Conservation (phyloP, 1,140 invertebrate species). For the Stegodyphus mimosarum region DNA sequence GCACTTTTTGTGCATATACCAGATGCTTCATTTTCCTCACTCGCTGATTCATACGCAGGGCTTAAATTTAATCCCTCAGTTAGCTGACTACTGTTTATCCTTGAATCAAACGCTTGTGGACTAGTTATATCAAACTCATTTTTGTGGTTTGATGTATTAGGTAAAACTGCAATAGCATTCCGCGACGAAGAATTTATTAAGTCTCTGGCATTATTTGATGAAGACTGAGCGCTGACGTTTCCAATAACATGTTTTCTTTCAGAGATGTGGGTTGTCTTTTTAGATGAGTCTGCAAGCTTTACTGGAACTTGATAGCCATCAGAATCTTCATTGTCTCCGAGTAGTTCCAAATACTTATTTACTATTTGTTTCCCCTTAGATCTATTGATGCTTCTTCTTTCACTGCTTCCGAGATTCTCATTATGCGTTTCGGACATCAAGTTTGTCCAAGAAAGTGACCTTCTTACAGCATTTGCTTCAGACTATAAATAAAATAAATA, state of each 20-base stretch:
- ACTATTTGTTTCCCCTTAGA: neutral
- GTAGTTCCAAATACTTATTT: constrained; percentile 51
- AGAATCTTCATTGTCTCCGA: constrained; percentile 52
- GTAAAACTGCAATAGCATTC: neutral
- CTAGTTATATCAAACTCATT: neutral
- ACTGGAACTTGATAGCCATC: constrained; percentile 52
- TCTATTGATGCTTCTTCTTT: neutral
- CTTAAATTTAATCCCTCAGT: neutral
- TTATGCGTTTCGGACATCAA: neutral
- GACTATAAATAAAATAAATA: constrained; percentile 5
- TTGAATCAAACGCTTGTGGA: neutral
- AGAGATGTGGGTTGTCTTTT: neutral
- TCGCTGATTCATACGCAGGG: neutral
- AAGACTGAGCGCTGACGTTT: neutral
- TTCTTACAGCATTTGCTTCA: constrained; percentile 30
- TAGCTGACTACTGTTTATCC: neutral
- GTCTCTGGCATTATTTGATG: neutral
- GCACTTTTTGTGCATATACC: neutral
- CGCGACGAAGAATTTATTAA: neutral
- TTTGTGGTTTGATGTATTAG: neutral
- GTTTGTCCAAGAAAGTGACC: constrained; percentile 31
- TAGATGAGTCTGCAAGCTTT: neutral
- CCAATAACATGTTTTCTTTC: neutral
- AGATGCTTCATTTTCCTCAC: neutral
- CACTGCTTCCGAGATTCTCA: neutral